Base-by-base conservation (phyloP, 2,888 invertebrate species). In the Bhutanitis thaidina region DNA sequence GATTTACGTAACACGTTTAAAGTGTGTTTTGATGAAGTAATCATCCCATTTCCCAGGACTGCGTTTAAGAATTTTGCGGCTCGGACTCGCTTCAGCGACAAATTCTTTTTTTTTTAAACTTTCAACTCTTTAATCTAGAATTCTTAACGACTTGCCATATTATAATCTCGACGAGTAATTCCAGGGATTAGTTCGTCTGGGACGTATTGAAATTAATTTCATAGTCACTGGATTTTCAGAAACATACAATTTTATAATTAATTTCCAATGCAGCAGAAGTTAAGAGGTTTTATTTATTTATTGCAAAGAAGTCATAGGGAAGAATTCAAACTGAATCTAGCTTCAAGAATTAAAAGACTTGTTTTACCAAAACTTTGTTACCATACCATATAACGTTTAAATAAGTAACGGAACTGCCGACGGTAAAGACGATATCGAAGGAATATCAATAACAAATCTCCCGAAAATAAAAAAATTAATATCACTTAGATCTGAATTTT, bases 11-110 rank as follows among this genome's bases (percentile, higher is more conserved):
- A 89, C 88, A 85, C 88, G 87, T 85, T 89, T 89, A 88, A 88
- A 88, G 88, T 88, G 88, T 89, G 88, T 89, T 89, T 88, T 89
- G 89, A 89, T 89, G 89, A 89, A 89, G 89, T 88, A 88, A 89
- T 89, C 89, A 88, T 87, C 85, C 84, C 80, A 85, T 88, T 87
- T 84, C 87, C 87, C 80, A 71, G 85, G 78, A 84, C 86, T 85
- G 74, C 88, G 86, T 79, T 89, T 84, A 86, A 85, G 86, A 87
- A 86, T 88, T 86, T 80, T 81, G 87, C 80, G 87, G 88, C 71
- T 62, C 70, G 77, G 81, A 76, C 77, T 77, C 14, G 43, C 46
- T 66, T 65, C 67, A 60, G 69, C 71, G 81, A 80, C 77, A 70
- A 77, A 77, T 74, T 67, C 59, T 64, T 56, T 61, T 66, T 65